Evolutionary conservation across 2,113 vertebrate species (phyloP).

Genomic region (Psittacula cyanocephala): DNA sequence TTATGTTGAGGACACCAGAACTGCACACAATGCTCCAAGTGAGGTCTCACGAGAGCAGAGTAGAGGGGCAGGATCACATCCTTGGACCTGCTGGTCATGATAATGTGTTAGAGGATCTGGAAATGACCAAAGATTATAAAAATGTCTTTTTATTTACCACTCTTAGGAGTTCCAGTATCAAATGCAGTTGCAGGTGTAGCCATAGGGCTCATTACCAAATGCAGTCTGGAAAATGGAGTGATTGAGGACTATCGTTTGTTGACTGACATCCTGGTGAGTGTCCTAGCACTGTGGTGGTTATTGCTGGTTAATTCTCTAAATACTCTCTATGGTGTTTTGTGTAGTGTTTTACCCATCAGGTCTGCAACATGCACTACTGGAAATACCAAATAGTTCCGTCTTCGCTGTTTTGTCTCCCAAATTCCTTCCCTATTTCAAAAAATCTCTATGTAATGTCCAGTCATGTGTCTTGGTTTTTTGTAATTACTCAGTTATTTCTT

Average conservation of each 20-base stretch:
- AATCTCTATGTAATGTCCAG: background rate
- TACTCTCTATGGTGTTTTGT: background rate
- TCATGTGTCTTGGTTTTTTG: background rate
- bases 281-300: background rate
- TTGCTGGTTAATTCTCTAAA: background rate
- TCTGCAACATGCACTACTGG: background rate
- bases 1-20: no score
- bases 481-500: background rate
- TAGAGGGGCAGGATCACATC: no score
- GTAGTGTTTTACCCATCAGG: background rate
- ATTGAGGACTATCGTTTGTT: constrained; percentile 92
- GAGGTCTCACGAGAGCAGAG: no score
- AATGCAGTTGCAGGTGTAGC: constrained; percentile 92
- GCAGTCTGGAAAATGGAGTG: constrained; percentile 76
- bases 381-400: background rate
- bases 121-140: background rate
- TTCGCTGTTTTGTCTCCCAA: background rate
- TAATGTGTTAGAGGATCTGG: background rate
- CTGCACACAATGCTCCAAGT: no score
- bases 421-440: background rate
- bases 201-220: constrained; percentile 88
- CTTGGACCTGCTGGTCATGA: no score
- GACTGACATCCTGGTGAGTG: constrained; percentile 93
- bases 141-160: background rate
- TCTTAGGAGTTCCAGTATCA: constrained; percentile 91